These are phyloP conservation scores for Steinernema hermaphroditum DNA, from an alignment of 2,888 invertebrate species.

Conservation along the genomic window DNA sequence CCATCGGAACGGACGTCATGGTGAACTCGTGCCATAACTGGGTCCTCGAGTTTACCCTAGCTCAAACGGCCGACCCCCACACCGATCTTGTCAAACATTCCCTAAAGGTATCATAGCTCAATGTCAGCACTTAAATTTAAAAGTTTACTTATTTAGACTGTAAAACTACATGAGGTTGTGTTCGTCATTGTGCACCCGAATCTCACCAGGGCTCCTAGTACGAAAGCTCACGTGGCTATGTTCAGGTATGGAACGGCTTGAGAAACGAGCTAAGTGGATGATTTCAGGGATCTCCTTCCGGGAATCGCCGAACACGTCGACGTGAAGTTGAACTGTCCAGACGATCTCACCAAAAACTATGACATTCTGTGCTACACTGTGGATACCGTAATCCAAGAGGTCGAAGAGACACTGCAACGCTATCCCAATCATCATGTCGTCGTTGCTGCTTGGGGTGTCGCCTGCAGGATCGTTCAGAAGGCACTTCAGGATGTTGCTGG, in stretches of 20 bases:
- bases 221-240: conserved; percentile 14
- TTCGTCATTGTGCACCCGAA: conserved; percentile 24
- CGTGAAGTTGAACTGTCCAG: conserved; percentile 4
- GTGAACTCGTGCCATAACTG: conserved; percentile 15
- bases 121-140: background rate
- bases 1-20: conserved; percentile 20
- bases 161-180: background rate
- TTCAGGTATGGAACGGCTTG: background rate
- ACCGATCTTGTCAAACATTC: conserved; percentile 24
- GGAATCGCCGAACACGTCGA: conserved; percentile 18
- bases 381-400: conserved; percentile 9
- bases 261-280: background rate
- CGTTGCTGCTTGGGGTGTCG: conserved; percentile 13
- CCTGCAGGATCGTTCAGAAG: conserved; percentile 11
- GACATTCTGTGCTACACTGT: background rate
- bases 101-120: conserved; percentile 8
- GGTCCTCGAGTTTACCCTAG: conserved; percentile 9
- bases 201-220: background rate
- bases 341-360: background rate
- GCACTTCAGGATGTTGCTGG: conserved; percentile 13
- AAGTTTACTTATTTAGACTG: conserved; percentile 21
- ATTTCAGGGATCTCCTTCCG: conserved; percentile 12
- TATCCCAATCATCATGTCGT: conserved; percentile 13
- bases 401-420: background rate
- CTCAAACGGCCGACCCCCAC: conserved; percentile 22